Conservation (phyloP, 2,888 invertebrate genomes). For the Cephus spinipes region DNA sequence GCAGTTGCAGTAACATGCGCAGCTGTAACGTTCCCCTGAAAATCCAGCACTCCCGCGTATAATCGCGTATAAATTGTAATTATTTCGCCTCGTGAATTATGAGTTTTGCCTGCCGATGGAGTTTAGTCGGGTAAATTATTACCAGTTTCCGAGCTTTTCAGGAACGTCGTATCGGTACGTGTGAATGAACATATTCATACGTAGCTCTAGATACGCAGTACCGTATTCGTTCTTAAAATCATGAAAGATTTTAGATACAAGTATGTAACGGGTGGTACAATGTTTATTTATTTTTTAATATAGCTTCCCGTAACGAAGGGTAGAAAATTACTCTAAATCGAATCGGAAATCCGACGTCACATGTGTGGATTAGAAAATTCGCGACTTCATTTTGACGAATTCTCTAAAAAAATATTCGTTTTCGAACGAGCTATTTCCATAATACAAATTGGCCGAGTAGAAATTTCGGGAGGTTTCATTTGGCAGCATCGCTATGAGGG, state of each 20-base stretch:
- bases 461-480: background rate
- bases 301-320: background rate
- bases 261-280: background rate
- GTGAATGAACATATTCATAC: background rate
- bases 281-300: background rate
- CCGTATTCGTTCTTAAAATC: background rate
- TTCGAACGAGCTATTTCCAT: background rate
- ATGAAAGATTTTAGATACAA: background rate
- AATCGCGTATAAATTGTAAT: slow-evolving; percentile 24
- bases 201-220: background rate
- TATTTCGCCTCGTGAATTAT: slow-evolving; percentile 20
- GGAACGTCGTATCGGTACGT: background rate
- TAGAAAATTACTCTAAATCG: background rate
- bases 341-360: background rate
- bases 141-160: background rate
- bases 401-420: background rate
- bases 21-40: slow-evolving; percentile 12
- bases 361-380: background rate
- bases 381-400: background rate
- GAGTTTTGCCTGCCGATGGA: slow-evolving; percentile 9
- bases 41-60: slow-evolving; percentile 9
- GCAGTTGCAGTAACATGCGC: background rate
- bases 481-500: background rate
- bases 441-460: background rate
- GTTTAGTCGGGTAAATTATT: background rate